Conservation (phyloP, 2,888 invertebrate species). For the Helleia helle region DNA sequence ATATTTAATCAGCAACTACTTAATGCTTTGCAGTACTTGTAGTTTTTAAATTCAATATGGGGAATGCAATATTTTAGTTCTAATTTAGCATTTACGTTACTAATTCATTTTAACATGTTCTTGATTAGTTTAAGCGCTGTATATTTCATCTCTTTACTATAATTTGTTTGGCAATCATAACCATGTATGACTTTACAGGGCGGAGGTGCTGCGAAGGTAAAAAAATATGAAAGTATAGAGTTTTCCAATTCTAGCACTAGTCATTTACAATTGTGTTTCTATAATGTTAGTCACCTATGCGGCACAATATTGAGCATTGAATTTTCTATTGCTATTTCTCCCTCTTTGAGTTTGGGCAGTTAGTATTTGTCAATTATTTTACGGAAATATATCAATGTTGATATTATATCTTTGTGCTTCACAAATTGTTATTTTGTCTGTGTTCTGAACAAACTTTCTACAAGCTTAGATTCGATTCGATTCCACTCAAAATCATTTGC, state of each 20-base stretch:
- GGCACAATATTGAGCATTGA: neutral
- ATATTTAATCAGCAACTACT: constrained; percentile 17
- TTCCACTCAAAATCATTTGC: no score
- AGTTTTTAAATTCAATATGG: constrained; percentile 16
- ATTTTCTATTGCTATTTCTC: neutral
- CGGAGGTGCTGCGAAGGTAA: constrained; percentile 3
- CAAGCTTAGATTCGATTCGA: no score
- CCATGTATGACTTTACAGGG: neutral
- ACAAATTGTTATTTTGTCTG: no score
- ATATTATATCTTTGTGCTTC: no score
- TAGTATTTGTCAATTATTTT: no score
- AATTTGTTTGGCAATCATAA: no score
- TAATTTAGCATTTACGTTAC: neutral
- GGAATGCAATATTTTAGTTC: neutral
- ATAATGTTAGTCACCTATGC: neutral
- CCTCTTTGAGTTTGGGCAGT: neutral
- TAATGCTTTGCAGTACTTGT: constrained; percentile 38
- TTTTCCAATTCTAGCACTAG: neutral
- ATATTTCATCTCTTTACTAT: neutral
- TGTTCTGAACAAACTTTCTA: no score
- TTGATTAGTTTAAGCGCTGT: neutral
- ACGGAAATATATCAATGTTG: no score
- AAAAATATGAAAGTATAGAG: neutral
- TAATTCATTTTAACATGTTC: neutral
- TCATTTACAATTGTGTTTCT: neutral